Evolutionary conservation across 2,797 vertebrate species (phyloP).

Genomic region (Rallus crepitans): DNA sequence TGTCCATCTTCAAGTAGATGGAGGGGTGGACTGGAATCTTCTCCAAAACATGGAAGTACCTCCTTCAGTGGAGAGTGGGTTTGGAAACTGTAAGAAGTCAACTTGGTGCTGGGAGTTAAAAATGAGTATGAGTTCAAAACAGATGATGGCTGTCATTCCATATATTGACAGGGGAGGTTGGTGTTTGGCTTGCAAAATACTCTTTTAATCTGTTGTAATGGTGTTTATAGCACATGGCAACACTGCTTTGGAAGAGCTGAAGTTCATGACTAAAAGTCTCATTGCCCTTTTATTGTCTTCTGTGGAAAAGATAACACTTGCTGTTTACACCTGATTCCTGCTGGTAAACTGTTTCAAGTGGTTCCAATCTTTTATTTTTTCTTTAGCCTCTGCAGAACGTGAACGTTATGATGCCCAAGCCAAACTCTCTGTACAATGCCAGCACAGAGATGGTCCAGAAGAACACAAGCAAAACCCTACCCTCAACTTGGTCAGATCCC

Average conservation of each 20-base stretch:
- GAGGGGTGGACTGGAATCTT: not conserved
- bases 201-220: not conserved
- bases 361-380: not conserved
- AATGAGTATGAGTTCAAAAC: not conserved
- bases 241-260: not conserved
- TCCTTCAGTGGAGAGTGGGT: not conserved
- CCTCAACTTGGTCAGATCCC: constrained; percentile 95
- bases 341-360: not conserved
- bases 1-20: not conserved
- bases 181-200: not conserved
- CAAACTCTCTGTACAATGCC: constrained; percentile 84
- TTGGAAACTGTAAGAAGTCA: not conserved
- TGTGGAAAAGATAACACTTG: not conserved
- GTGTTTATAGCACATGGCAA: not conserved
- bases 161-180: not conserved
- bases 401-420: constrained; percentile 84
- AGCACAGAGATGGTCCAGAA: constrained; percentile 87
- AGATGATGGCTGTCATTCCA: not conserved
- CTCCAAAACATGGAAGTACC: not conserved
- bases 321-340: not conserved
- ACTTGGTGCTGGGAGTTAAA: not conserved
- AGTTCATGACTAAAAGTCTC: not conserved
- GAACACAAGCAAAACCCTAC: constrained; percentile 87
- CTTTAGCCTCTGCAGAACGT: constrained; percentile 86
- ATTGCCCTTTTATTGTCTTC: not conserved